Percentiles rank a stretch among this genome's conserved stretches.
phyloP scores from a whole-genome alignment of 2,113 vertebrate species.

The Oreotrochilus melanogaster region DNA sequence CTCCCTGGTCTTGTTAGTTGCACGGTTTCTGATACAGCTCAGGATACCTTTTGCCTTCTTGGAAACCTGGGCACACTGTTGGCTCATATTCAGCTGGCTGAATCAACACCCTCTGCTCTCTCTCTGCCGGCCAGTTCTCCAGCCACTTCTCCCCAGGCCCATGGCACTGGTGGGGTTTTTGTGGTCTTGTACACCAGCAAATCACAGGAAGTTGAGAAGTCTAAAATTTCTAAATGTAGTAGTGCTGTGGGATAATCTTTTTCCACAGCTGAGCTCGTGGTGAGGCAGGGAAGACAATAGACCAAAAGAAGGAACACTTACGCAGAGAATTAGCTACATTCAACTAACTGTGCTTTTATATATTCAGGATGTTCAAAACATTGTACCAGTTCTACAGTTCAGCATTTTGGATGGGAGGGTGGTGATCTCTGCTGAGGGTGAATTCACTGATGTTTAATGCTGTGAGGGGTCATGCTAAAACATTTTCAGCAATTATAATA shows the following conservation, averaged over 20 bases:
- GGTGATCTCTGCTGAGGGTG: neutral
- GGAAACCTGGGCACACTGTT: no score
- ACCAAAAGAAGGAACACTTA: neutral
- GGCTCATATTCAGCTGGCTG: no score
- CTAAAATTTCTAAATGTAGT: neutral
- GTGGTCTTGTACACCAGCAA: no score
- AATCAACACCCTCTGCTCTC: no score
- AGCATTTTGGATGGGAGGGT: neutral
- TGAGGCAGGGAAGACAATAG: fast-evolving
- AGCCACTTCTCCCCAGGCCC: no score
- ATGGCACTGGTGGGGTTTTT: no score
- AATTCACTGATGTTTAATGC: neutral
- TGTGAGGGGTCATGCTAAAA: neutral
- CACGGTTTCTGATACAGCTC: no score
- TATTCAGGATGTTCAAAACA: neutral
- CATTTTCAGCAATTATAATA: neutral
- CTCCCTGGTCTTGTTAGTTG: no score
- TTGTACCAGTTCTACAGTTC: neutral
- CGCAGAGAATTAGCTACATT: neutral
- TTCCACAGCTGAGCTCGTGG: neutral
- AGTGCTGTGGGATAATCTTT: neutral
- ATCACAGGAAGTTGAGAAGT: no score
- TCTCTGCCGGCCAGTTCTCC: no score
- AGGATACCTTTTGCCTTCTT: no score
- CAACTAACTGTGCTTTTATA: neutral